Percentiles rank a stretch among this genome's conserved stretches.
These are phyloP conservation scores for Chrysolina haemoptera DNA, from an alignment of 2,888 invertebrate genomes.

Conservation along the genomic window DNA sequence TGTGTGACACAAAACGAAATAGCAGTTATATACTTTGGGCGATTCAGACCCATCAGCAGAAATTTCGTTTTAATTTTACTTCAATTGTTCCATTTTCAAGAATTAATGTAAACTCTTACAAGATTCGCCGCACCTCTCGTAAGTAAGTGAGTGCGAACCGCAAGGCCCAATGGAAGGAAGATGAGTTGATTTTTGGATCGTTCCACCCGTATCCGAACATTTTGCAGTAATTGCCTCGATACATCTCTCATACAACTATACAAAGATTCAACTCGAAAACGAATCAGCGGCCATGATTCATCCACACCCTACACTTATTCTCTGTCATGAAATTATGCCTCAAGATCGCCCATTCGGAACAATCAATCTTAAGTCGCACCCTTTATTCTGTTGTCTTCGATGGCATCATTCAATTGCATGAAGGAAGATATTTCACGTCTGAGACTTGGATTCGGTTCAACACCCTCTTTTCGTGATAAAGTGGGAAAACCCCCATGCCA, in stretches of 20 bases:
- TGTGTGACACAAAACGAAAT: too few relatives aligned
- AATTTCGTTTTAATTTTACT: too few relatives aligned
- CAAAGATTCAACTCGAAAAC: conserved; percentile 25
- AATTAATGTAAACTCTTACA: too few relatives aligned
- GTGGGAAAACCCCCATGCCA: conserved; percentile 25
- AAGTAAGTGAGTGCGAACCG: neutral
- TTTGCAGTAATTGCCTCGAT: conserved; percentile 15
- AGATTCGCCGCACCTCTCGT: neutral
- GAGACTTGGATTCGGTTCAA: conserved; percentile 20
- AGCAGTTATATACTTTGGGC: too few relatives aligned
- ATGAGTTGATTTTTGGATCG: conserved; percentile 7
- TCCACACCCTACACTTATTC: conserved; percentile 34
- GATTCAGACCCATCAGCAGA: too few relatives aligned
- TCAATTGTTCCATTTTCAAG: too few relatives aligned
- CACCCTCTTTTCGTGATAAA: conserved; percentile 28
- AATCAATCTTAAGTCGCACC: conserved; percentile 32
- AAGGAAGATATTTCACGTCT: conserved; percentile 22
- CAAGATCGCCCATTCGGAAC: conserved; percentile 31
- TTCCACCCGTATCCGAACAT: conserved; percentile 8
- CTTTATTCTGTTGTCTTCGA: conserved; percentile 30
- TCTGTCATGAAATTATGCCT: conserved; percentile 32
- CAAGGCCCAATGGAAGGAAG: neutral
- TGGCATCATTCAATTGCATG: conserved; percentile 27
- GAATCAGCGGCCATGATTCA: conserved; percentile 28
- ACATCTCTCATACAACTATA: conserved; percentile 14